These are phyloP conservation scores for Alosa alosa DNA, from an alignment of 2,113 vertebrate species.

Conservation along the genomic window DNA sequence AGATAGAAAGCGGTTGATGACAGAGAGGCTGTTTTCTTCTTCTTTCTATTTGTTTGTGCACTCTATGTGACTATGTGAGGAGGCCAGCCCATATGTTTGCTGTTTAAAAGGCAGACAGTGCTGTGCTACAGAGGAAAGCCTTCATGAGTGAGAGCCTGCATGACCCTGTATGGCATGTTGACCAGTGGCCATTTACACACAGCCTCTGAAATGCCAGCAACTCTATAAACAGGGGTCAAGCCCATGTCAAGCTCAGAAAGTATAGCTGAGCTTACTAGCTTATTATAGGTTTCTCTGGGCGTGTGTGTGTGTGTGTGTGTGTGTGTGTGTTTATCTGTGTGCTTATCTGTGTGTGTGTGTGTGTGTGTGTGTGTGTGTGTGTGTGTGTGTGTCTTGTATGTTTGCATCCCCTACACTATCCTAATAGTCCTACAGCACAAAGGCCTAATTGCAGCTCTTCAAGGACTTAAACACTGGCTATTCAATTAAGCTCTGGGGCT, in stretches of 20 bases:
- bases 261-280: background rate
- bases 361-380: background rate
- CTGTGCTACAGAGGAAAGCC: background rate
- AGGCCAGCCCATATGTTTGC: too few species aligned
- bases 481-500: background rate
- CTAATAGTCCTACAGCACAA: background rate
- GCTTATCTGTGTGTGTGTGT: background rate
- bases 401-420: background rate
- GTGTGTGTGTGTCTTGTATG: background rate
- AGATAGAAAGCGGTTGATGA: background rate
- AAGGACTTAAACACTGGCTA: background rate
- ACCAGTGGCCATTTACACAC: background rate
- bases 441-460: background rate
- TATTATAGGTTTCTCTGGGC: background rate
- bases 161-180: background rate
- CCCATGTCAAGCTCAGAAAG: background rate
- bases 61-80: background rate
- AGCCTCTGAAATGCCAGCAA: background rate
- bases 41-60: background rate
- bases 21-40: background rate
- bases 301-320: background rate
- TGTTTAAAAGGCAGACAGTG: too few species aligned
- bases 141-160: background rate
- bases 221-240: background rate
- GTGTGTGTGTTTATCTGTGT: background rate